Evolutionary conservation across 2,113 vertebrate species (phyloP).

Genomic region (Lagopus muta): DNA sequence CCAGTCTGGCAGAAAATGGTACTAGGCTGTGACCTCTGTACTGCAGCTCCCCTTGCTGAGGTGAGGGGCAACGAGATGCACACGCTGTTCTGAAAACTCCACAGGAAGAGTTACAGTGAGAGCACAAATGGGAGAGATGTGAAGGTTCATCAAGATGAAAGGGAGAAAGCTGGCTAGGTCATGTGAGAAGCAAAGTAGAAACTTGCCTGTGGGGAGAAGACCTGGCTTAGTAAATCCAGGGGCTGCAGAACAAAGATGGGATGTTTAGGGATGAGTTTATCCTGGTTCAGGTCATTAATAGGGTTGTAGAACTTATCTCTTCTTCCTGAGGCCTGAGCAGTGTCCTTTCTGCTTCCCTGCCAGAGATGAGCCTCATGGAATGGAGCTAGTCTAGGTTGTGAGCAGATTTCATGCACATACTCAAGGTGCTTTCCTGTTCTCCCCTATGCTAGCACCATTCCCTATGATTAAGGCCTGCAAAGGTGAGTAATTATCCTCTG

Average conservation of each 20-base stretch:
- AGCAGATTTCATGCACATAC: neutral
- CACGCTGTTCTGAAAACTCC: neutral
- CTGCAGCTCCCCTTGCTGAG: neutral
- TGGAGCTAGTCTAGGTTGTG: neutral
- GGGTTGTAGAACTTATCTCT: neutral
- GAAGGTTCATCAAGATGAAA: neutral
- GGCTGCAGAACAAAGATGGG: neutral
- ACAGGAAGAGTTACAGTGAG: neutral
- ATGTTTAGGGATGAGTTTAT: neutral
- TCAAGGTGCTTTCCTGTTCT: neutral
- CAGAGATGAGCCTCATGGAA: neutral
- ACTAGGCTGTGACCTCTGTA: neutral
- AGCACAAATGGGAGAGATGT: neutral
- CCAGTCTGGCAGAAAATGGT: constrained; percentile 20
- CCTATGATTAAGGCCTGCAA: neutral
- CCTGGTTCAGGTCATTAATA: neutral
- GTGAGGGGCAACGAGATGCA: neutral
- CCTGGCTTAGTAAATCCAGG: neutral
- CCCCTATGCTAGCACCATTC: neutral
- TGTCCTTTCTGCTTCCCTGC: neutral
- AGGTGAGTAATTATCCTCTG: neutral
- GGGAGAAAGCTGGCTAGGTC: neutral
- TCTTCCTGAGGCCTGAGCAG: accelerated
- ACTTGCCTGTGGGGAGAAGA: neutral
- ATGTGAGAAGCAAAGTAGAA: neutral